Conservation (phyloP, 2,888 invertebrate genomes). For the Lysandra coridon region DNA sequence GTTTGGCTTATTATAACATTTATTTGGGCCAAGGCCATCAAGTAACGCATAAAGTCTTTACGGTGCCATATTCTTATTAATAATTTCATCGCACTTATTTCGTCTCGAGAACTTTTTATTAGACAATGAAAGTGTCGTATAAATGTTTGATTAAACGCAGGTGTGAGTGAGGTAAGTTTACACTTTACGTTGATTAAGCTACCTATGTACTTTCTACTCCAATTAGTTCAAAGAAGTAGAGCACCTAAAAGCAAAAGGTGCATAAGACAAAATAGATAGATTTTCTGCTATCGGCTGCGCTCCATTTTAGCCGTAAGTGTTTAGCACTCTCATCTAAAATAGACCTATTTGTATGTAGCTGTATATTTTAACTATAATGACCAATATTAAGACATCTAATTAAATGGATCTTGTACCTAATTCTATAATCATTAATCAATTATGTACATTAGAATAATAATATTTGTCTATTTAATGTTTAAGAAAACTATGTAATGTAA, state of each 20-base stretch:
- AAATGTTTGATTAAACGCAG: constrained; percentile 15
- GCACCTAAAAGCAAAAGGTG: too few species aligned
- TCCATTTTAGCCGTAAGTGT: too few species aligned
- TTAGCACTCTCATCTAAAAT: too few species aligned
- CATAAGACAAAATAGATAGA: too few species aligned
- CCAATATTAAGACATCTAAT: not conserved
- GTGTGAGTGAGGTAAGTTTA: not conserved
- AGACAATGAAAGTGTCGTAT: not conserved
- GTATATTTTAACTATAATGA: too few species aligned
- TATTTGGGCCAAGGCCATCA: constrained; percentile 17
- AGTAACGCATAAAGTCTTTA: constrained; percentile 7
- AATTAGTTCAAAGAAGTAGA: too few species aligned
- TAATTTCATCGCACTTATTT: constrained; percentile 1
- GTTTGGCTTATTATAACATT: constrained; percentile 10
- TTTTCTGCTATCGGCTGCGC: too few species aligned
- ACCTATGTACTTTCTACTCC: not conserved
- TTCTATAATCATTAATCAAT: not conserved
- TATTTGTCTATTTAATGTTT: not conserved
- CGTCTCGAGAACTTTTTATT: constrained; percentile 18
- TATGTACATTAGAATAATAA: not conserved
- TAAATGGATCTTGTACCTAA: not conserved
- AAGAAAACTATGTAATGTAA: not conserved
- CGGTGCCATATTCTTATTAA: constrained; percentile 26
- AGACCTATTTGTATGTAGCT: too few species aligned
- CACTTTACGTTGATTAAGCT: not conserved